Percentiles rank a stretch among this genome's conserved stretches.
These are phyloP conservation scores for Mesopsocus fuscifrons DNA, from an alignment of 2,888 invertebrate species.

Conservation along the genomic window DNA sequence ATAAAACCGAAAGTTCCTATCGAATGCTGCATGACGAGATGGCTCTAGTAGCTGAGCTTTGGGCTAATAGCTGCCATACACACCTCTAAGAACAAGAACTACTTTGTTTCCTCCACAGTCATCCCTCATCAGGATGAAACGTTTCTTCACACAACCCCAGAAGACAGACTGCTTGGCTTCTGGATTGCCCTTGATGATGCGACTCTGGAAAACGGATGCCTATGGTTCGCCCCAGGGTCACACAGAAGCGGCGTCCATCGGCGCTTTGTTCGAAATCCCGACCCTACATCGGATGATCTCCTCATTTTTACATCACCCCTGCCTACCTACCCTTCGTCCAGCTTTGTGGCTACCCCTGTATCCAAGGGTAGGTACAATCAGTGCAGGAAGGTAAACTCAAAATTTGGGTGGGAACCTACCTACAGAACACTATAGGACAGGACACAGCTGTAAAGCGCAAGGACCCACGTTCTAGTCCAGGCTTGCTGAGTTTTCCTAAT, in stretches of 20 bases:
- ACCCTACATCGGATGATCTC: constrained; percentile 35
- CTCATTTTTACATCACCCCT: constrained; percentile 48
- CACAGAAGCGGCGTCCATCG: constrained; percentile 68
- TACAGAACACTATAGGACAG: too few species aligned
- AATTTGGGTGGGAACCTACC: too few species aligned
- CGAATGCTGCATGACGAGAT: too few species aligned
- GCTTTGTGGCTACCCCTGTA: constrained; percentile 61
- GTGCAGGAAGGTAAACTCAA: background rate
- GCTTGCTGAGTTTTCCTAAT: too few species aligned
- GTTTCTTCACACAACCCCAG: constrained; percentile 69
- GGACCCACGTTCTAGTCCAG: too few species aligned
- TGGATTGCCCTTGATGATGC: constrained; percentile 96
- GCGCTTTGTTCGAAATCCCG: constrained; percentile 49
- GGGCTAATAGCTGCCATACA: too few species aligned
- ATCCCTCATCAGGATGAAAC: constrained; percentile 70
- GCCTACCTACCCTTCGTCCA: constrained; percentile 48
- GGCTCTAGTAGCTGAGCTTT: too few species aligned
- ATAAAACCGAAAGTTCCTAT: too few species aligned
- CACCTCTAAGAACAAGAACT: too few species aligned
- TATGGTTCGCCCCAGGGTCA: constrained; percentile 82
- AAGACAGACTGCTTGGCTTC: constrained; percentile 56
- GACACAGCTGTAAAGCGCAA: too few species aligned
- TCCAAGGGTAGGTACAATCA: constrained; percentile 46
- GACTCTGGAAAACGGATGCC: constrained; percentile 80
- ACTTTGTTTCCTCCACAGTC: constrained; percentile 31